These are phyloP conservation scores for Cydia strobilella DNA, from an alignment of 1,140 invertebrate species.

Conservation along the genomic window DNA sequence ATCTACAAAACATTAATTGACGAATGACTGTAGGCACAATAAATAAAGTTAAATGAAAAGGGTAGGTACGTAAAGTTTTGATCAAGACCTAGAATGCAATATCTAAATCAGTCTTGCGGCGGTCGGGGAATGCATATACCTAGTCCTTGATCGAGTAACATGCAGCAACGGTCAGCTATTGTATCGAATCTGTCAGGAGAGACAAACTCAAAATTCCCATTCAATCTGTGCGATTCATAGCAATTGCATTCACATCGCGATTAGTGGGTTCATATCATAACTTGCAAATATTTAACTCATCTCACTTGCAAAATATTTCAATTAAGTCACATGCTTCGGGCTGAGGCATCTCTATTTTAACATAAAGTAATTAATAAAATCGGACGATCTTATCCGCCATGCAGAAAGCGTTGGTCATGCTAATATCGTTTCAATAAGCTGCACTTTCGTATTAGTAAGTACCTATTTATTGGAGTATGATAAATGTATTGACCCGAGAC, in stretches of 20 bases:
- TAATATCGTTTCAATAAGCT: constrained; percentile 67
- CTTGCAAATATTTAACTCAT: constrained; percentile 40
- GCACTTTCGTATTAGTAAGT: constrained; percentile 45
- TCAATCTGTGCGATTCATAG: constrained; percentile 54
- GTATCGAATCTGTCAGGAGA: constrained; percentile 47
- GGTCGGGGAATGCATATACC: constrained; percentile 60
- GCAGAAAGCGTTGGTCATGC: constrained; percentile 77
- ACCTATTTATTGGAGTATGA: constrained; percentile 34
- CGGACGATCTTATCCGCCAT: constrained; percentile 73
- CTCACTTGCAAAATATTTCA: constrained; percentile 59
- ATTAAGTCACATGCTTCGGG: constrained; percentile 74
- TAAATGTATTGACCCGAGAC: constrained; percentile 18
- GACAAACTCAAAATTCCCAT: constrained; percentile 43
- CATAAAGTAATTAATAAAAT: constrained; percentile 68
- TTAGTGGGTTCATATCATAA: constrained; percentile 38
- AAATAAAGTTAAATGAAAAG: constrained; percentile 43
- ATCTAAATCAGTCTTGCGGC: constrained; percentile 54
- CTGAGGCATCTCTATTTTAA: constrained; percentile 75
- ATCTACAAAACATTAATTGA: constrained; percentile 45
- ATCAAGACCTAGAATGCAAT: constrained; percentile 49
- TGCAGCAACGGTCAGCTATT: constrained; percentile 71
- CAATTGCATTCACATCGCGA: constrained; percentile 55
- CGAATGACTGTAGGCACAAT: constrained; percentile 40
- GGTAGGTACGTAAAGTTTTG: constrained; percentile 35
- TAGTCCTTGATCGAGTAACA: constrained; percentile 57